Evolutionary conservation across 2,113 vertebrate species (phyloP), one percentile per base, ranked within the genome.

Genomic region (Podocnemis expansa): DNA sequence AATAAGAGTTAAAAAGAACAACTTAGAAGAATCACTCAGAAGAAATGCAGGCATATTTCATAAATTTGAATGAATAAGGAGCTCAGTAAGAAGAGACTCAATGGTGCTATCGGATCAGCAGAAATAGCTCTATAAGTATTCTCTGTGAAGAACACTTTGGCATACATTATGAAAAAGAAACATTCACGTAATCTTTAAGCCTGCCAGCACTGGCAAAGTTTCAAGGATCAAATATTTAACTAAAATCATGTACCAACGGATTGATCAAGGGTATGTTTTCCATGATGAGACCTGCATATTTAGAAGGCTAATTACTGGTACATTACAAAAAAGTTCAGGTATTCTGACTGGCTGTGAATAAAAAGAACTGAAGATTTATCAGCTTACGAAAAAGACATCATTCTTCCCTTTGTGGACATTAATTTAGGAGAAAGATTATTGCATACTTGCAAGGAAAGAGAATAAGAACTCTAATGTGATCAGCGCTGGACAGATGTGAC

Each of bases 211-310:
- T 91, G 88, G 87, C 73, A 87, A 67, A 82, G 34, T 91, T 90
- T 56, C 51, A 94, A 83, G 80, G n/a, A 89, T 94, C 82, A 95
- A 95, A 96, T 95, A 95, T 95, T 95, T 96, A 84, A 75, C 51
- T 87, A 95, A 87, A 93, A 83, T 13, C 5, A 0, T 78, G 38
- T 84, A 88, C 31, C 78, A 78, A 49, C 82, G 78, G 90, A 94
- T 5, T 78, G 55, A 91, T 85, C 82, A 91, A 88, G 90, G 22
- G 29, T 79, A 70, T 31, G 55, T 0, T 84, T 90, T 52, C 70
- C 80, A 55, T 63, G 49, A 91, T 83, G 91, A 95, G 91, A 90
- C 83, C 60, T 90, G 84, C 73, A 56, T n/a, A n/a, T 84, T 88
- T 31, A 84, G 51, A 96, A 84, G 31, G 91, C 54, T 91, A 88